These are phyloP conservation scores for Cyphomyrus plagiostoma DNA, from an alignment of 2,113 vertebrate species.

Conservation along the genomic window DNA sequence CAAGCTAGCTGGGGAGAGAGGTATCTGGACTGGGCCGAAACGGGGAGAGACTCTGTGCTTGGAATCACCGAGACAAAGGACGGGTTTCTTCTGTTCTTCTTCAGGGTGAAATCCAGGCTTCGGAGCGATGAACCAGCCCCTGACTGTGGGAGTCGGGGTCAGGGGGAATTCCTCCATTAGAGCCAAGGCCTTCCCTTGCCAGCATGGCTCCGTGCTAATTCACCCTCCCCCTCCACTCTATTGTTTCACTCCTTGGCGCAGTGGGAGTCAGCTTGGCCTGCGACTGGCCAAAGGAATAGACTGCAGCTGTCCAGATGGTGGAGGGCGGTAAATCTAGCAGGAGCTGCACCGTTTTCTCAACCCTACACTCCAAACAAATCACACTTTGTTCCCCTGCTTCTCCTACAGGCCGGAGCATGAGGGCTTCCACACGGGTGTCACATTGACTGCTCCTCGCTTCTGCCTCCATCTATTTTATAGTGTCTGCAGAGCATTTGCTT, in stretches of 20 bases:
- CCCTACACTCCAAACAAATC: background rate
- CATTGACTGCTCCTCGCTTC: background rate
- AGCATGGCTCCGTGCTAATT: slow-evolving; percentile 37
- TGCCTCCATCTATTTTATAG: background rate
- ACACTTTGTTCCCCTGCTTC: background rate
- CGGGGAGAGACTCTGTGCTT: slow-evolving; percentile 21
- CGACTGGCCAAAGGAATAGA: background rate
- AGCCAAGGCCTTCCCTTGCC: slow-evolving; percentile 32
- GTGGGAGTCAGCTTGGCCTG: background rate
- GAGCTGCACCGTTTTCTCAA: background rate
- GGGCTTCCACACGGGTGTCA: background rate
- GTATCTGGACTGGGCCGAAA: slow-evolving; percentile 2
- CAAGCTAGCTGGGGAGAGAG: background rate
- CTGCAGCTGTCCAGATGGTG: slow-evolving; percentile 4
- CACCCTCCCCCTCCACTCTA: slow-evolving; percentile 6
- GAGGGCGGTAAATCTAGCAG: slow-evolving; percentile 13
- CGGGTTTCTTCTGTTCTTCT: slow-evolving; percentile 26
- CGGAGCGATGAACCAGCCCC: slow-evolving; percentile 25
- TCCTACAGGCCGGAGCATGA: background rate
- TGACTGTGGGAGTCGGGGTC: slow-evolving; percentile 25
- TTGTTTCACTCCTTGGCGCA: slow-evolving; percentile 27
- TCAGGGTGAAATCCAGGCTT: slow-evolving; percentile 7
- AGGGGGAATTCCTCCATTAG: slow-evolving; percentile 55
- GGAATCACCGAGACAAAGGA: background rate
- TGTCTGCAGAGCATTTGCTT: background rate